phyloP scores from a whole-genome alignment of 2,888 invertebrate genomes.

The Biston stratarius region DNA sequence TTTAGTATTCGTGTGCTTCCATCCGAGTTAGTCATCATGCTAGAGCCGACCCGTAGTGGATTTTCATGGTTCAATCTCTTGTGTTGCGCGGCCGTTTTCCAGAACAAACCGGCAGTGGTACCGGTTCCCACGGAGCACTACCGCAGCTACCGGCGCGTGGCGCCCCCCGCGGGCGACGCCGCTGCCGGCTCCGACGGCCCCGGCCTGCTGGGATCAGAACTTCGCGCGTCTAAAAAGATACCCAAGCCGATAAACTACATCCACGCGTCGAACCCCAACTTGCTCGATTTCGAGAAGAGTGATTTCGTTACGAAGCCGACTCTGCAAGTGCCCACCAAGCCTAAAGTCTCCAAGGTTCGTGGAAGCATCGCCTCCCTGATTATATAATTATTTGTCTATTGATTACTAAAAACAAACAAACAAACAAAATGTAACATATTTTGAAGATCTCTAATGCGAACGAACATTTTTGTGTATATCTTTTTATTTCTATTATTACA shows the following conservation, averaged over 20 bases:
- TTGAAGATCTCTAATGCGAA: too few relatives aligned
- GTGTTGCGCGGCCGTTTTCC: not conserved
- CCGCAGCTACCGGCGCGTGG: constrained; percentile 90
- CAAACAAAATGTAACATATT: too few relatives aligned
- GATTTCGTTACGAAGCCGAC: constrained; percentile 66
- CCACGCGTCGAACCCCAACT: constrained; percentile 90
- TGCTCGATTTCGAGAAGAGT: constrained; percentile 88
- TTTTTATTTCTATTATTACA: too few relatives aligned
- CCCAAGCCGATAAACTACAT: constrained; percentile 87
- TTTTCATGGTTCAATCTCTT: too few relatives aligned
- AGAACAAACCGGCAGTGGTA: constrained; percentile 74
- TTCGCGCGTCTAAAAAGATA: constrained; percentile 54
- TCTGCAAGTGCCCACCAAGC: constrained; percentile 64
- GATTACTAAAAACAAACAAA: too few relatives aligned
- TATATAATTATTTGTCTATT: too few relatives aligned
- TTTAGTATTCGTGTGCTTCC: not conserved
- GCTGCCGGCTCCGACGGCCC: constrained; percentile 34
- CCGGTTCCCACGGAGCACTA: constrained; percentile 93
- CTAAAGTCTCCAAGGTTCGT: constrained; percentile 52
- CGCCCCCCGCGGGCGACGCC: constrained; percentile 56
- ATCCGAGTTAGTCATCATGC: too few relatives aligned
- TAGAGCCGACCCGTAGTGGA: too few relatives aligned
- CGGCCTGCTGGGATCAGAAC: constrained; percentile 26
- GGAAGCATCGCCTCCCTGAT: not conserved
- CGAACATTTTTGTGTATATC: too few relatives aligned